Evolutionary conservation across 2,113 vertebrate species (phyloP).

Genomic region (Tricholaema leucomelas): DNA sequence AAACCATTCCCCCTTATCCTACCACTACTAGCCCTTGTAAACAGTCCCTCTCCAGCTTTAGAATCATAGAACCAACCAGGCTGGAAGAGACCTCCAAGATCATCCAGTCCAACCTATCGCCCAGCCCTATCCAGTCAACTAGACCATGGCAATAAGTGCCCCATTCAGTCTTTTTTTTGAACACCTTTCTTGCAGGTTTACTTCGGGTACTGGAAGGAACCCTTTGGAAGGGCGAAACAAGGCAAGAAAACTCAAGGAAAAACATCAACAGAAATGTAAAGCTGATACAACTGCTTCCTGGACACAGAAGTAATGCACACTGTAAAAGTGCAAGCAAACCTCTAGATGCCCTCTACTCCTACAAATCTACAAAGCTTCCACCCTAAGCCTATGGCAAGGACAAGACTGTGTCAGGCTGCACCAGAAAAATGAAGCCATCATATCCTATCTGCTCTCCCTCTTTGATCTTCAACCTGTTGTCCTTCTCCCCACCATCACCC

Average conservation of each 20-base stretch:
- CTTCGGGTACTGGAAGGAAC: too few relatives aligned
- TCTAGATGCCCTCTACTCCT: neutral
- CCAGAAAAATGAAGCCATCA: neutral
- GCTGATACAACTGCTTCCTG: neutral
- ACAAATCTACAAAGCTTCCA: neutral
- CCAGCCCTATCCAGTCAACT: too few relatives aligned
- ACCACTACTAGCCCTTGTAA: too few relatives aligned
- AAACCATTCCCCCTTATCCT: too few relatives aligned
- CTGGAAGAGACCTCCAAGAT: too few relatives aligned
- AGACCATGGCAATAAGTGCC: too few relatives aligned
- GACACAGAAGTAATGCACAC: neutral
- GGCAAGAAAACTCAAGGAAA: neutral
- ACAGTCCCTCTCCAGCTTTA: too few relatives aligned
- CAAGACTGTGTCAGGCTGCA: neutral
- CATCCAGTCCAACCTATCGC: too few relatives aligned
- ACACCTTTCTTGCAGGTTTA: too few relatives aligned
- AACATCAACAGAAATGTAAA: neutral
- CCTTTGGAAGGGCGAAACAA: neutral
- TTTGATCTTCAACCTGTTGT: neutral
- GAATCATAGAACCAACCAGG: too few relatives aligned
- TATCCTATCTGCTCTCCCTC: neutral
- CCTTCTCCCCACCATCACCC: neutral
- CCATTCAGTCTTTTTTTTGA: too few relatives aligned
- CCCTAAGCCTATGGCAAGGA: neutral
- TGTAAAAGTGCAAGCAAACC: neutral